Evolutionary conservation across 2,797 vertebrate species (phyloP), one percentile per base, ranked within the genome.

Genomic region (Sciaenops ocellatus): DNA sequence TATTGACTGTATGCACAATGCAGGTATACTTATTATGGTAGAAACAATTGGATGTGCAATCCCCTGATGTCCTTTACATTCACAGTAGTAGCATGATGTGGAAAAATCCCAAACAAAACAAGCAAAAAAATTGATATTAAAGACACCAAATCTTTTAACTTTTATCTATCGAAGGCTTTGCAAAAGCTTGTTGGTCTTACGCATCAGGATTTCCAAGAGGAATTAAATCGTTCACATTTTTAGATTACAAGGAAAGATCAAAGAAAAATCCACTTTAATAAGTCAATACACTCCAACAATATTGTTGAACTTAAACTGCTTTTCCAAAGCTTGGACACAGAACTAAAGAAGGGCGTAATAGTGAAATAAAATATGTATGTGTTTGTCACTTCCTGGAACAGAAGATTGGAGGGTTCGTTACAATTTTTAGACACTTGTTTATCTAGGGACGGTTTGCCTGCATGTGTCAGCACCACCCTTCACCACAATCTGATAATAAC

Each of bases 401-500:
- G 38, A 68, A 4, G 30, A 34, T 5, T 34, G 10, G 3, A 55
- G 15, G 30, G 34, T 67, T 63, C 22, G 28, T 69, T 24, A 13
- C 0, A 50, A n/a, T 28, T 63, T 64, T 74, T 5, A 48, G 63
- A 26, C 52, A 20, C 16, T 20, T 16, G 24, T 47, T 85, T 73
- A 82, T 88, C 64, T 62, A 4, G 0, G 1, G 60, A 28, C 15
- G 3, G 64, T 85, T 87, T 75, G 75, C 22, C 47, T 5, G 22
- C 46, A 61, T 62, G 73, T 63, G 48, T 78, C 34, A 78, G 62
- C 80, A 78, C 82, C 84, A 71, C 78, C 80, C 81, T 63, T 79
- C 54, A 47, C 60, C 76, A 78, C 38, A 74, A 81, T 87, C 89
- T 70, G 70, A 89, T 88, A 90, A 93, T 87, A 80, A 87, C 82